Percentiles rank a stretch among this genome's conserved stretches.
phyloP scores from a whole-genome alignment of 2,113 vertebrate species.

The Lanius collurio region DNA sequence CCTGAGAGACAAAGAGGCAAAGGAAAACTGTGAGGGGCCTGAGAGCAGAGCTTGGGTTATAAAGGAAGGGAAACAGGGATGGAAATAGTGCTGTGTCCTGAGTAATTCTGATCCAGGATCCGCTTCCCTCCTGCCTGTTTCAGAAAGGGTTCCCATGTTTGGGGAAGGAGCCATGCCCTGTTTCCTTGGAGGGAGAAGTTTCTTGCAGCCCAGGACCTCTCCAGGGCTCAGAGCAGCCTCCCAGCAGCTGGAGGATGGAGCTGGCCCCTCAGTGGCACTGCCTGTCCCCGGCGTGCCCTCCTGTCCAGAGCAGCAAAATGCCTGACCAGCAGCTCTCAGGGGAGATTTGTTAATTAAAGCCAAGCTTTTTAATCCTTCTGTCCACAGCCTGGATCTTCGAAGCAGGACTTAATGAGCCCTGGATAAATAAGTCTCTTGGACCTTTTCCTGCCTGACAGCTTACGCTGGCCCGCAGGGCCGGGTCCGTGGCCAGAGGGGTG shows the following conservation, averaged over 20 bases:
- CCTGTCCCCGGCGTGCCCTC: neutral
- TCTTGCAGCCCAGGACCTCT: neutral
- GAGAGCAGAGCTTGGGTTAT: neutral
- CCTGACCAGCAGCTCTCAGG: neutral
- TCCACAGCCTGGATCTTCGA: neutral
- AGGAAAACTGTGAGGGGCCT: neutral
- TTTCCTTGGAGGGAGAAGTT: accelerated
- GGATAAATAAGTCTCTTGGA: constrained; percentile 1
- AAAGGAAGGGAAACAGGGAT: neutral
- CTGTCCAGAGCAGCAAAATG: neutral
- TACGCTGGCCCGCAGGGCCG: accelerated
- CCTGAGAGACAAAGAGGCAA: neutral
- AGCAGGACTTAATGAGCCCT: constrained; percentile 17
- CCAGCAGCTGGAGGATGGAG: neutral
- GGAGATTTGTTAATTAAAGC: constrained; percentile 61
- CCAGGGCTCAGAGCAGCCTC: accelerated
- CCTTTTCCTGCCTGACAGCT: constrained; percentile 45
- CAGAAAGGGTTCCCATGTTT: accelerated
- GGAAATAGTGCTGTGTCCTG: neutral
- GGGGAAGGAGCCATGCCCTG: neutral
- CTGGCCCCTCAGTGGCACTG: neutral
- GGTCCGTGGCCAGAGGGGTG: neutral
- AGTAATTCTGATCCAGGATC: accelerated
- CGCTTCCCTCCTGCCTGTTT: neutral
- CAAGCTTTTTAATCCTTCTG: constrained; percentile 41